Evolutionary conservation across 2,113 vertebrate genomes (phyloP).

Genomic region (Taurulus bubalis): DNA sequence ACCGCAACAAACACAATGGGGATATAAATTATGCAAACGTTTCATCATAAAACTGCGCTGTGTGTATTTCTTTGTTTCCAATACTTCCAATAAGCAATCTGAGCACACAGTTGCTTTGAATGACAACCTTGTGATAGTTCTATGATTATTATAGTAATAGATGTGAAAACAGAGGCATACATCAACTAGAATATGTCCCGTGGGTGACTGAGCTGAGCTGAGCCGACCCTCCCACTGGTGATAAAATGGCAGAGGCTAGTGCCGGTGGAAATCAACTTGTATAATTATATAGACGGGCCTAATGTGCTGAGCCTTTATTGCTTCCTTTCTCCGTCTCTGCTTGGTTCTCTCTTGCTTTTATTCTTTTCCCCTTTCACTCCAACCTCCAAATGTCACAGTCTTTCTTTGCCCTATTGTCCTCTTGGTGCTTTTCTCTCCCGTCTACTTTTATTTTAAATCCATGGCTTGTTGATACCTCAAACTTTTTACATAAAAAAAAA

Average conservation of each 20-base stretch:
- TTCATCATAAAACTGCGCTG: constrained; percentile 16
- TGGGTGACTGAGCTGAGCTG: constrained; percentile 27
- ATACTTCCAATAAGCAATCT: not conserved
- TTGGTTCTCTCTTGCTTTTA: constrained; percentile 9
- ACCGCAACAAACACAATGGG: constrained; percentile 14
- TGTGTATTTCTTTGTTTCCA: not conserved
- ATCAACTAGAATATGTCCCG: constrained; percentile 16
- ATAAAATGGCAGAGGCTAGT: constrained; percentile 17
- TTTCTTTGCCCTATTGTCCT: not conserved
- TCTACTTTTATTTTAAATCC: not conserved
- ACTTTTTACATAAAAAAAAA: too few relatives aligned
- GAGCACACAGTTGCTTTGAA: constrained; percentile 7
- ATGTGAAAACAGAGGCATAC: constrained; percentile 17
- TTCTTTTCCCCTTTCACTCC: not conserved
- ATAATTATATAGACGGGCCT: constrained; percentile 35
- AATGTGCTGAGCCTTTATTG: constrained; percentile 22
- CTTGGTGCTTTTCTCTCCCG: not conserved
- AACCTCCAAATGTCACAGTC: not conserved
- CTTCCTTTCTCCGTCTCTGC: constrained; percentile 7
- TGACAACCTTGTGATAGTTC: constrained; percentile 29
- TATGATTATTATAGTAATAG: constrained; percentile 23
- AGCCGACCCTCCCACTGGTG: constrained; percentile 21
- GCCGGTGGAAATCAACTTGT: constrained; percentile 43
- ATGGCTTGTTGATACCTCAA: not conserved
- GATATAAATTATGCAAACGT: constrained; percentile 35